Base-by-base conservation (phyloP, 2,888 invertebrate genomes). In the Hirudinaria manillensis region DNA sequence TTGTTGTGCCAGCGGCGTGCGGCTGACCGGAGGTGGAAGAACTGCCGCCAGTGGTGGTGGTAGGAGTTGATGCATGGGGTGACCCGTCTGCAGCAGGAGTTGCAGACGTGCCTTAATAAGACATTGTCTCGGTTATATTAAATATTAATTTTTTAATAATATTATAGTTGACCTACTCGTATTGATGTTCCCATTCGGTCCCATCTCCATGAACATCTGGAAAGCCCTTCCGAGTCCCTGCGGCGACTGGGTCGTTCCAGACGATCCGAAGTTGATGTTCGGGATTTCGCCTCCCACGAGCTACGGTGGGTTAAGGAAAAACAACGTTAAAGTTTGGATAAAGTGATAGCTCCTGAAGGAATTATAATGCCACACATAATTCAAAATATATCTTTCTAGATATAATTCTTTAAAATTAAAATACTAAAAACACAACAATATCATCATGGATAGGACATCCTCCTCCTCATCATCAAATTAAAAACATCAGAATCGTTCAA, bases 141-240 rank as follows among this genome's bases (percentile, higher is more conserved):
- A 53, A 53, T 13, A 53, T 53, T 53, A 53, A 13, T 56, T 27
- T 10, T n/a, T 27, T n/a, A 29, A 36, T n/a, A 32, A 24, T 27
- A 34, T n/a, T n/a, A n/a, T n/a, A n/a, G n/a, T n/a, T n/a, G n/a
- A n/a, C 67, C 27, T 21, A 51, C 61, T n/a, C 13, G 53, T 67
- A 34, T 10, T 75, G 51, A 51, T 27, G 32, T 53, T n/a, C 53
- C 68, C 68, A 56, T 65, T 45, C 55, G 51, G 70, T 21, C 36
- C 55, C 75, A 70, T 70, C 36, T 75, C 75, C 56, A 75, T 70
- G 70, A 75, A 55, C 72, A 76, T 76, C 32, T 67, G 72, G 70
- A 76, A 76, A 45, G 38, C 61, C 6, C 61, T 29, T 2, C 29
- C 61, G 13, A 29, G 24, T 10, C 61, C 61, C 3, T 24, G 61